phyloP scores from a whole-genome alignment of 2,888 invertebrate genomes.

The Ophion obscuratus region DNA sequence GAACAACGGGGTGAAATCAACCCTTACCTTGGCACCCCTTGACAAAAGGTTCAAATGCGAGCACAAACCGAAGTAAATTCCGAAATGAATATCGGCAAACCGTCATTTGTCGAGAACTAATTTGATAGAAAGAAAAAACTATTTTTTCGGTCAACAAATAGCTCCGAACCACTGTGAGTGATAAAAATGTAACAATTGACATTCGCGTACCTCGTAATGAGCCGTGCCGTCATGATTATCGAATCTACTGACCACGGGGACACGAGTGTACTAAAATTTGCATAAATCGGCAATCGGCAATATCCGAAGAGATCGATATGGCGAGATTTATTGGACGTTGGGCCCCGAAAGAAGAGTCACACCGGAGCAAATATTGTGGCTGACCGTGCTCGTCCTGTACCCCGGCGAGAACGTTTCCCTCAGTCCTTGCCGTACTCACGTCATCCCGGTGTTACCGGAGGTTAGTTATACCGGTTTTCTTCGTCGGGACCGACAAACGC shows the following conservation, averaged over 20 bases:
- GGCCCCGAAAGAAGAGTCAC: constrained; percentile 10
- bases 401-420: constrained; percentile 16
- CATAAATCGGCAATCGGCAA: too few species aligned
- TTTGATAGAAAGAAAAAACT: background rate
- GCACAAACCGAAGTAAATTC: background rate
- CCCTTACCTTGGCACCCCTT: background rate
- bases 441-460: constrained; percentile 73
- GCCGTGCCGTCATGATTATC: background rate
- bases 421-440: constrained; percentile 32
- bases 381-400: constrained; percentile 30
- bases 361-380: constrained; percentile 15
- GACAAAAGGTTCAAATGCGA: background rate
- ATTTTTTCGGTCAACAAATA: background rate
- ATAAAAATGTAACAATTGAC: background rate
- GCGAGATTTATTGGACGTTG: too few species aligned
- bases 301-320: too few species aligned
- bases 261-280: too few species aligned
- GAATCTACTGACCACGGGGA: background rate
- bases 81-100: background rate
- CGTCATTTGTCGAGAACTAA: background rate
- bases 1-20: too few species aligned
- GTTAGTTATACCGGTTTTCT: constrained; percentile 79
- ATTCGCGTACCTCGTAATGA: background rate
- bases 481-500: constrained; percentile 51
- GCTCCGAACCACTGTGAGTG: too few species aligned